A percentile compares a stretch with the other conserved stretches of the same genome.
Evolutionary conservation across 2,888 invertebrate species (phyloP).

Genomic region (Leptinotarsa rubiginosa): DNA sequence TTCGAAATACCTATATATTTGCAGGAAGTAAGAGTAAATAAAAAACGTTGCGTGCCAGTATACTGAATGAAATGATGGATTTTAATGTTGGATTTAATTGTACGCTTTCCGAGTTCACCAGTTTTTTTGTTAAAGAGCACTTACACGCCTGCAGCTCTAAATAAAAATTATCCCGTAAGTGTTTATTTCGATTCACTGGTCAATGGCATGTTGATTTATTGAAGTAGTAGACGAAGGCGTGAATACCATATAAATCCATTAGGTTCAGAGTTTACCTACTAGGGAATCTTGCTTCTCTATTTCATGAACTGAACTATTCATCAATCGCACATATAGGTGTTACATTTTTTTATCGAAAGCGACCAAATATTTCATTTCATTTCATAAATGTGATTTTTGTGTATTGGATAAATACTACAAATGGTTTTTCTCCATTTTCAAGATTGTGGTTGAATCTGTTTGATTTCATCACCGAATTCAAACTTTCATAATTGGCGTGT

Average conservation of each 20-base stretch:
- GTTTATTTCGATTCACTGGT: conserved; percentile 5
- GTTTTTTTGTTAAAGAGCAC: background rate
- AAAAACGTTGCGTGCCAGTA: background rate
- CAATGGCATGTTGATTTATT: background rate
- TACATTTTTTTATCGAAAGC: background rate
- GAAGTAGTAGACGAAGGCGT: background rate
- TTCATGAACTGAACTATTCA: background rate
- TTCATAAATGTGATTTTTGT: no score
- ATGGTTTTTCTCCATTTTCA: no score
- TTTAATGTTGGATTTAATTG: background rate
- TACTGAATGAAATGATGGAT: background rate
- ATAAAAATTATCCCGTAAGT: conserved; percentile 1
- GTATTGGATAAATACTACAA: no score
- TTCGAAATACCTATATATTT: background rate
- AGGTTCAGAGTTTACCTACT: background rate
- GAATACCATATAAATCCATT: background rate
- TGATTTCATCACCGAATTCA: no score
- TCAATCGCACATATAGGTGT: background rate
- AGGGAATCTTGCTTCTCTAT: background rate
- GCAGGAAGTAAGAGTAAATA: conserved; percentile 8
- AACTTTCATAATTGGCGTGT: no score
- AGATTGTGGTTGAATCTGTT: no score
- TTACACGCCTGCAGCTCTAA: conserved; percentile 1
- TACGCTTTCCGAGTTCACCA: background rate
- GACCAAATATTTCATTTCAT: no score